Base-by-base conservation (phyloP, 2,113 vertebrate genomes). In the Elephantulus edwardii region DNA sequence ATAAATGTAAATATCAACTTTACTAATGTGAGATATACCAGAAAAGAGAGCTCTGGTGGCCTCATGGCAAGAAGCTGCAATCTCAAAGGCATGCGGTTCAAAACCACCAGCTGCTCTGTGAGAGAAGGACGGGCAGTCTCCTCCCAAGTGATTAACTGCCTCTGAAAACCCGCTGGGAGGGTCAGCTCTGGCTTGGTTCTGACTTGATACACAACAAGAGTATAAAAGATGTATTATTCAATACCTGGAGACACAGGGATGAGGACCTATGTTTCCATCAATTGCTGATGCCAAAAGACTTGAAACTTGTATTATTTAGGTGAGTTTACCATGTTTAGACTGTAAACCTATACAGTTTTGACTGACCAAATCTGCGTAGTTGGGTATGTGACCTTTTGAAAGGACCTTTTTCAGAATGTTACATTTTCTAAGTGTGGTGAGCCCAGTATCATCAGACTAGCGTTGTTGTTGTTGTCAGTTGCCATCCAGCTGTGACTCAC, bases 401-500 rank as follows among this genome's bases (percentile, higher is more conserved):
- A 74, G 68, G 58, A 74, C 81, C 66, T 79, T 76, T 26, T 64
- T 33, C 68, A 74, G n/a, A 72, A 71, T 91, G 62, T 64, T 66
- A 3, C 33, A 35, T 78, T 86, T 86, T 76, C 46, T 64, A 60
- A 83, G 79, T n/a, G 7, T 78, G 24, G 8, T 78, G 20, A 64
- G 17, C 62, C 46, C 4, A n/a, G 10, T 52, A 42, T 38, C 77
- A 48, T 87, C 30, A 42, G 12, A 48, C 76, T 88, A 75, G 48
- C 33, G 48, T 50, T 50, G 48, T 50, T 50, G 48, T 50, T 50
- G 48, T 50, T 50, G 48, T 50, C 8, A 50, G 8, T 8, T 50
- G 48, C 48, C 48, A 50, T 50, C 8, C 8, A 50, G 48, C 14
- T 14, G 48, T n/a, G n/a, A n/a, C n/a, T n/a, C n/a, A n/a, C n/a